Conservation (phyloP, 2,888 invertebrate genomes). For the Macrosoma leucophasiata region DNA sequence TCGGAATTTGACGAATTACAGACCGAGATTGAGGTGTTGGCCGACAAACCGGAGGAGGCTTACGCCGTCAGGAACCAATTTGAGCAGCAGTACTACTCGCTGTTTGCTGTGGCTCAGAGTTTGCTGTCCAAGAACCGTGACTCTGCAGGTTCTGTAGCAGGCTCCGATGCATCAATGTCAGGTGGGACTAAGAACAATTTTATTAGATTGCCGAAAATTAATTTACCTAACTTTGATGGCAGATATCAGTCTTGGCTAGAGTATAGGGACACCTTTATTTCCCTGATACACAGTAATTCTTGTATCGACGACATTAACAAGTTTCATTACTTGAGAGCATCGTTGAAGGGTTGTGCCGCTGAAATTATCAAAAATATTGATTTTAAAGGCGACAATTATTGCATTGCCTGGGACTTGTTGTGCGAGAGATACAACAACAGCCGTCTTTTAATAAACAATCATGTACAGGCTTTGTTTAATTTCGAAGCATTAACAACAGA, state of each 20-base stretch:
- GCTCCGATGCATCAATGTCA: conserved; percentile 1
- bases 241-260: conserved; percentile 8
- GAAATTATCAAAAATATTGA: too few relatives aligned
- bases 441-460: conserved; percentile 22
- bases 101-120: conserved; percentile 1
- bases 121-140: not conserved
- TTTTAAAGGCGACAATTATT: conserved; percentile 16
- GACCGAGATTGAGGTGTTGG: conserved; percentile 5
- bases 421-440: conserved; percentile 11
- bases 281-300: conserved; percentile 4
- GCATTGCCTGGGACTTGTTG: conserved; percentile 11
- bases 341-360: too few relatives aligned
- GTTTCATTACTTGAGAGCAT: not conserved
- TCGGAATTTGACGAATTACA: conserved; percentile 11
- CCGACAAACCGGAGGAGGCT: not conserved
- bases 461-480: conserved; percentile 25
- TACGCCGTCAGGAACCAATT: conserved; percentile 1
- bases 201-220: conserved; percentile 14
- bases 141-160: conserved; percentile 1
- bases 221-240: conserved; percentile 11
- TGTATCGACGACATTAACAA: not conserved
- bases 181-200: conserved; percentile 8
- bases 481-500: conserved; percentile 19
- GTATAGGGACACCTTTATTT: conserved; percentile 9
- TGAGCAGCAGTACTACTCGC: conserved; percentile 6